Evolutionary conservation across 92 coral and sea anemone species (phyloP), one percentile per base, ranked within the genome.

Genomic region (Parazoanthus swiftii): DNA sequence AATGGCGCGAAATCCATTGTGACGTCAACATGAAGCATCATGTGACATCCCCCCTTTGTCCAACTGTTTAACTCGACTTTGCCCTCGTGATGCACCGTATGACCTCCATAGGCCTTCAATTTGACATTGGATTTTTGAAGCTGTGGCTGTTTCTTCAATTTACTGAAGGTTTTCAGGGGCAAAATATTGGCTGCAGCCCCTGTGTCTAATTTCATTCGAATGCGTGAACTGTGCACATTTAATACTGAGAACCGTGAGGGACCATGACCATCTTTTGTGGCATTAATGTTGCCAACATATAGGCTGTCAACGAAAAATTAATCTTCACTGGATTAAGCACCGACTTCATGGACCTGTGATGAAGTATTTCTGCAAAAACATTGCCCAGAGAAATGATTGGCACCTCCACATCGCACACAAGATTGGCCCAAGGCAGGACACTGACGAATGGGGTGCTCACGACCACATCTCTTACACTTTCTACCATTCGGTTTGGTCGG

Each of bases 171-270:
- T 74, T 74, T 33, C 78, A 74, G 44, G 48, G 48, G 48, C 78
- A 36, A 74, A 33, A 37, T 74, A 74, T 82, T 82, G 71, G 71
- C 44, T 38, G 86, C 86, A 51, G 86, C 86, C 48, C 76, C 86
- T 50, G 86, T 81, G 74, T 82, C 76, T 65, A 59, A 63, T 63
- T 56, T 58, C 76, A 82, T 48, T 79, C 5, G 83, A 46, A 43
- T 74, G 48, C 9, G 43, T 74, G 66, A 79, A 48, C 83, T 58
- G 38, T 46, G 65, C 43, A 79, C 83, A 21, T 46, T 79, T 79
- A 46, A 1, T 25, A 79, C 10, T 48, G 83, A 44, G 43, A 79
- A 79, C 66, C 83, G 46, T 48, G 83, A 35, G 44, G 66, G 46
- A 79, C 46, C 83, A 48, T 79, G 37, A 46, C 65, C 65, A 33